Evolutionary conservation across 2,113 vertebrate species (phyloP).

Genomic region (Ramphastos sulfuratus): DNA sequence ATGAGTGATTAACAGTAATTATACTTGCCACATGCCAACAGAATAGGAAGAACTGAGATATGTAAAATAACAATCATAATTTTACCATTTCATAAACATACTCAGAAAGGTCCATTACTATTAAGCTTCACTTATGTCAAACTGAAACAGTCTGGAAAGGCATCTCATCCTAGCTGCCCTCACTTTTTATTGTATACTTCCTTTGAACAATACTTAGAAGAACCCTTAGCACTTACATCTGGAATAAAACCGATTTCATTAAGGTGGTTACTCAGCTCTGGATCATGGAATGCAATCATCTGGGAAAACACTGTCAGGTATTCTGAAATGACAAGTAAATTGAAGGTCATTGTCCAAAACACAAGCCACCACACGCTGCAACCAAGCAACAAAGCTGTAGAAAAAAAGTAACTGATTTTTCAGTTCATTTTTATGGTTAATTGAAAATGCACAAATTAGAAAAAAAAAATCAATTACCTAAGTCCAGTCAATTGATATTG

Average conservation of each 20-base stretch:
- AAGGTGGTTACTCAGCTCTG: constrained; percentile 97
- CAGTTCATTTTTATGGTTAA: background rate
- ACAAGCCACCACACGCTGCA: background rate
- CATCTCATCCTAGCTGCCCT: background rate
- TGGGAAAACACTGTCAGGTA: constrained; percentile 98
- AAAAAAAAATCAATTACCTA: too few species aligned
- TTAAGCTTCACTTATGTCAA: background rate
- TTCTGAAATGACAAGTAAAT: constrained; percentile 80
- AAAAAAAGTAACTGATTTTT: background rate
- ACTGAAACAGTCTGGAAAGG: background rate
- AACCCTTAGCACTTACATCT: constrained; percentile 86
- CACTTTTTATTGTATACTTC: background rate
- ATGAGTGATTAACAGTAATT: background rate
- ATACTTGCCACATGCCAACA: background rate
- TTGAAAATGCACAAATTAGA: background rate
- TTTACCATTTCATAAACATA: background rate
- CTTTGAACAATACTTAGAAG: background rate
- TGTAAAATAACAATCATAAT: background rate
- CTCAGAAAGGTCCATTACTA: background rate
- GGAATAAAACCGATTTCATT: constrained; percentile 99
- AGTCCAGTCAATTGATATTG: background rate
- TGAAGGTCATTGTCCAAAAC: background rate
- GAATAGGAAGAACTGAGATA: background rate
- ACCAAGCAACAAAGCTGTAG: background rate
- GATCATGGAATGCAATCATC: constrained; percentile 99